Evolutionary conservation across 1,140 invertebrate species (phyloP).

Genomic region (Phenacoccus solenopsis): DNA sequence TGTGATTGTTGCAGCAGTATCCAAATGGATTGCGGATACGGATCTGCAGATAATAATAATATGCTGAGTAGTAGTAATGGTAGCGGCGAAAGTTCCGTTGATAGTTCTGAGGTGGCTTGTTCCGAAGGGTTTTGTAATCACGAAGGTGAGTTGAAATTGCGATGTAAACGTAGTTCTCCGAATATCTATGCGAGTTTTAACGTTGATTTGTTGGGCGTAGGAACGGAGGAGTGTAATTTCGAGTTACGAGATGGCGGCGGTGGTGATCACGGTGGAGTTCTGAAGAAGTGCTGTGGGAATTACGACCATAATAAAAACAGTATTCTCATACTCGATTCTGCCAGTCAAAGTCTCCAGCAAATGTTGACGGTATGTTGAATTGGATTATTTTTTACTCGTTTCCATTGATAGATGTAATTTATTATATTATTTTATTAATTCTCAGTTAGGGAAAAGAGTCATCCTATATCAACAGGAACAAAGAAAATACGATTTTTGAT

Average conservation of each 20-base stretch:
- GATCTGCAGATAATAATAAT: slow-evolving; percentile 60
- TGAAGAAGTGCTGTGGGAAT: neutral
- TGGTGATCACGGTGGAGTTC: neutral
- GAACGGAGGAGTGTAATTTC: slow-evolving; percentile 6
- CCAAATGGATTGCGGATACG: slow-evolving; percentile 72
- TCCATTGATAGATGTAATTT: no score
- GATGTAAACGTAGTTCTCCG: neutral
- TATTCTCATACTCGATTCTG: neutral
- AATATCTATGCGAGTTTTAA: neutral
- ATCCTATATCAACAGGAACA: no score
- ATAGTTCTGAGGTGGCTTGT: slow-evolving; percentile 72
- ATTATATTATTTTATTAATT: no score
- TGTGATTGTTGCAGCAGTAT: slow-evolving; percentile 44
- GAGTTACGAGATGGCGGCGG: neutral
- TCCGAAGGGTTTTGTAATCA: slow-evolving; percentile 70
- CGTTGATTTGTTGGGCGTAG: neutral
- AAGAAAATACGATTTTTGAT: neutral
- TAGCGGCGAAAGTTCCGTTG: slow-evolving; percentile 60
- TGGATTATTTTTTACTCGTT: slow-evolving; percentile 34
- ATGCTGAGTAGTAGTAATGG: slow-evolving; percentile 26
- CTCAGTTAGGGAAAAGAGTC: no score
- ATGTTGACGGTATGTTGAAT: slow-evolving; percentile 36
- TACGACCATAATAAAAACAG: neutral
- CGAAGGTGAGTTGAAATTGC: slow-evolving; percentile 35
- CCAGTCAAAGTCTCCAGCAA: slow-evolving; percentile 23